Evolutionary conservation across 2,888 invertebrate species (phyloP).

Genomic region (Hirtodrosophila cameraria): DNA sequence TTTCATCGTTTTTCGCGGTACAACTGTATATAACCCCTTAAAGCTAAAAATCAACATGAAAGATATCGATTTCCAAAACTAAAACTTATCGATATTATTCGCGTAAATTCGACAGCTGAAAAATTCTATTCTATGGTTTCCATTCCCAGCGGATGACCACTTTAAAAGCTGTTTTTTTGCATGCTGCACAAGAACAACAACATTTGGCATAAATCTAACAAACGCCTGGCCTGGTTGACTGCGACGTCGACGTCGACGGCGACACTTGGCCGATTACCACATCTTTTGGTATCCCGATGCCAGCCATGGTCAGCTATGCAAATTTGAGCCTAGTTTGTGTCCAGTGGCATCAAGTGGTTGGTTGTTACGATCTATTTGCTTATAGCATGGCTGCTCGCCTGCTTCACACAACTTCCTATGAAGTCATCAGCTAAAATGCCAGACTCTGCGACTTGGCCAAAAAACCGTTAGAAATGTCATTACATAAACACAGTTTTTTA

Average conservation of each 20-base stretch:
- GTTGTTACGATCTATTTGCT: background rate
- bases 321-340: conserved; percentile 51
- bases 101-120: no score
- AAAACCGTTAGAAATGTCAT: conserved; percentile 73
- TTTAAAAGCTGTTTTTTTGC: conserved; percentile 26
- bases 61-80: no score
- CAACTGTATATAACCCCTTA: no score
- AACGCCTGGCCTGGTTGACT: conserved; percentile 30
- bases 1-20: no score
- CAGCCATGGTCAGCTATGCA: conserved; percentile 57
- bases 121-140: no score
- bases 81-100: no score
- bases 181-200: conserved; percentile 9
- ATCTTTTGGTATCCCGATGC: no score
- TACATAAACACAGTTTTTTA: conserved; percentile 73
- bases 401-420: conserved; percentile 61
- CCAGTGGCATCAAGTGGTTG: conserved; percentile 26
- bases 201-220: conserved; percentile 46
- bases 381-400: background rate
- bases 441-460: background rate
- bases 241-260: conserved; percentile 18
- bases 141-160: conserved; percentile 42
- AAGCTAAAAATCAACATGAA: no score
- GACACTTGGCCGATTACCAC: conserved; percentile 44
- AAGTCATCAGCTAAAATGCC: conserved; percentile 66